Base-by-base conservation (phyloP, 2,113 vertebrate species). In the Nothocercus nigrocapillus region DNA sequence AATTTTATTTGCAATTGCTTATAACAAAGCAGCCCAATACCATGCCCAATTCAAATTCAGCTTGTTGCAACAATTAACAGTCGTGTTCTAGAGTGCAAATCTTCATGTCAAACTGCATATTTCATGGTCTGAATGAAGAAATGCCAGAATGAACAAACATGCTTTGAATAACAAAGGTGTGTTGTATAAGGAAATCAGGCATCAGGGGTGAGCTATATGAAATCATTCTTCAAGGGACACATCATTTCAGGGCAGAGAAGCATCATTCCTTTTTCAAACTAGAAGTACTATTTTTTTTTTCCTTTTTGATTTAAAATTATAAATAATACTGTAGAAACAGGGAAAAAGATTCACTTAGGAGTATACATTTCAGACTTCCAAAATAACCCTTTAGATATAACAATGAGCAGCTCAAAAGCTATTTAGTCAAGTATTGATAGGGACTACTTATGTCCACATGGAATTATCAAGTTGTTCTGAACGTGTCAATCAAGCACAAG, bases 1-100 rank as follows among this genome's bases (percentile, higher is more conserved):
- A 62, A 44, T 77, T 88, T 82, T 82, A 44, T 80, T 94, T 77
- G 63, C 68, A 82, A 32, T 56, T 9, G 4, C 84, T 90, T 73
- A 32, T 40, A 56, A n/a, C 82, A 87, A 93, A 79, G 10, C 8
- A 72, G 70, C 38, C 28, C 53, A 76, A 28, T 92, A 67, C 81
- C 20, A 16, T 79, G 34, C 34, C 34, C 12, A 18, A 68, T 64
- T 82, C 70, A 66, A 58, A 56, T 58, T 34, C 13, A 73, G 34
- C 47, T 85, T 56, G 2, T 70, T 63, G 13, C 13, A 91, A 28
- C 72, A 32, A 84, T 67, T 82, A 11, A 27, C 72, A 86, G 67
- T 85, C 25, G 5, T 91, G 63, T 79, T 94, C 78, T 30, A 38
- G 28, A 25, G 45, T 47, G 32, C 64, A 56, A 64, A 72, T 68